Conservation (phyloP, 2,888 invertebrate genomes). For the Hyalella azteca region DNA sequence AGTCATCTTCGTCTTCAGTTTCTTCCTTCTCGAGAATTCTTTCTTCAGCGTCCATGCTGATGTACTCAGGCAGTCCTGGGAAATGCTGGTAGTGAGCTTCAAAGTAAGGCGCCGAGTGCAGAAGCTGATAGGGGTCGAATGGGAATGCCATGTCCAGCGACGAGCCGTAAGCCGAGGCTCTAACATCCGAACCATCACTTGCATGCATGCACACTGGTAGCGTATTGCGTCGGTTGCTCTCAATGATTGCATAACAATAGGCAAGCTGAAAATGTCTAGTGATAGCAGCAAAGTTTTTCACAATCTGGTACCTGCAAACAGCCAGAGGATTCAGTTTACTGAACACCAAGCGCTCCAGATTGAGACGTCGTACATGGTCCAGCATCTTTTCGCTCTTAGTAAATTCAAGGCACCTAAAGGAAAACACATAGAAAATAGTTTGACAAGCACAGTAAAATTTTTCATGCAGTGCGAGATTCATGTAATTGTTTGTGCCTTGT, state of each 20-base stretch:
- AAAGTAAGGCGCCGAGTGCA: constrained; percentile 61
- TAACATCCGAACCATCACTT: constrained; percentile 2
- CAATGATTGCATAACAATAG: constrained; percentile 89
- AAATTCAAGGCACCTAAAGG: constrained; percentile 85
- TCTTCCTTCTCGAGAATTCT: background rate
- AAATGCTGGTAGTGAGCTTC: constrained; percentile 19
- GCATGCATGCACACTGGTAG: constrained; percentile 39
- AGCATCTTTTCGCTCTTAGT: constrained; percentile 73
- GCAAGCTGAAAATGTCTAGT: constrained; percentile 85
- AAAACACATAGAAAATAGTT: constrained; percentile 88
- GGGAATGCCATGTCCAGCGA: constrained; percentile 75
- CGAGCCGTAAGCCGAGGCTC: background rate
- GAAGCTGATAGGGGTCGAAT: constrained; percentile 84
- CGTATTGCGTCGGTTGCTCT: constrained; percentile 71
- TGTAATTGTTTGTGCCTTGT: constrained; percentile 62
- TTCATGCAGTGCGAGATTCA: constrained; percentile 75
- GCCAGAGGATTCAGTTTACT: constrained; percentile 86
- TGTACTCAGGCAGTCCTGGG: constrained; percentile 28
- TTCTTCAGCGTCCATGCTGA: background rate
- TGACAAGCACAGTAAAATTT: constrained; percentile 93
- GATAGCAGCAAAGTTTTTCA: constrained; percentile 80
- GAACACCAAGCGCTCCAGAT: constrained; percentile 84
- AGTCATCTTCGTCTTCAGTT: constrained; percentile 27
- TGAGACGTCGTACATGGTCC: constrained; percentile 70
- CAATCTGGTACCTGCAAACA: constrained; percentile 78